A percentile compares a stretch with the other conserved stretches of the same genome.
Conservation (phyloP, 2,113 vertebrate genomes). For the Crocuta crocuta region DNA sequence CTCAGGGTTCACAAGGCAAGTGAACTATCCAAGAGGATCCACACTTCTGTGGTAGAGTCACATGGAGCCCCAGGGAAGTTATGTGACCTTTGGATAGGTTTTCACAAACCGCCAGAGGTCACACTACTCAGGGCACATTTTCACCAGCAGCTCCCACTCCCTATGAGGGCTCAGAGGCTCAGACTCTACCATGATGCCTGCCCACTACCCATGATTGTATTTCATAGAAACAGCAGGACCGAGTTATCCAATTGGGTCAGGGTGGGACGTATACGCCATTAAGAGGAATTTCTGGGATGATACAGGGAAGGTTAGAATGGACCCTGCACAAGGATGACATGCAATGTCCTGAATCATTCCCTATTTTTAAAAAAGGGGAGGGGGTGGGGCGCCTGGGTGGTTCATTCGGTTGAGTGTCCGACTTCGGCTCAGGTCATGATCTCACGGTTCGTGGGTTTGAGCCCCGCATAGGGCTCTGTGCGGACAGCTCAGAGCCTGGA, state of each 20-base stretch:
- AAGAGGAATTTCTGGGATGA: background rate
- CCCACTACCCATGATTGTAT: background rate
- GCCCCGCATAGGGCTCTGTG: too few relatives aligned
- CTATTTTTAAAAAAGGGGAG: too few relatives aligned
- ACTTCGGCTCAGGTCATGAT: too few relatives aligned
- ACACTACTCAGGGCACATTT: background rate
- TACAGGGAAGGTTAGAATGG: too few relatives aligned
- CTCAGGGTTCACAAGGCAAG: background rate
- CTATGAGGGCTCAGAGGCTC: background rate
- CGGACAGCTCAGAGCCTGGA: too few relatives aligned
- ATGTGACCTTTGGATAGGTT: background rate
- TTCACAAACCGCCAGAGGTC: background rate
- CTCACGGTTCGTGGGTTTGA: too few relatives aligned
- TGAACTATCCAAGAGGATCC: background rate
- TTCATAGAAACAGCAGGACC: background rate
- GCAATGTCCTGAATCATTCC: too few relatives aligned
- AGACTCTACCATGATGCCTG: background rate
- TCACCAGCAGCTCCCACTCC: background rate
- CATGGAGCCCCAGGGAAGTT: background rate
- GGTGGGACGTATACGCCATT: background rate
- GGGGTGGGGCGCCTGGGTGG: too few relatives aligned
- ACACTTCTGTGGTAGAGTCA: background rate
- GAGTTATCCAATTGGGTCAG: background rate
- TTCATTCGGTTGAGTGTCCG: too few relatives aligned
- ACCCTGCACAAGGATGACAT: too few relatives aligned